Percentiles rank a stretch among this genome's conserved stretches.
Conservation (phyloP, 1,140 invertebrate species). For the Octopus bimaculoides region DNA sequence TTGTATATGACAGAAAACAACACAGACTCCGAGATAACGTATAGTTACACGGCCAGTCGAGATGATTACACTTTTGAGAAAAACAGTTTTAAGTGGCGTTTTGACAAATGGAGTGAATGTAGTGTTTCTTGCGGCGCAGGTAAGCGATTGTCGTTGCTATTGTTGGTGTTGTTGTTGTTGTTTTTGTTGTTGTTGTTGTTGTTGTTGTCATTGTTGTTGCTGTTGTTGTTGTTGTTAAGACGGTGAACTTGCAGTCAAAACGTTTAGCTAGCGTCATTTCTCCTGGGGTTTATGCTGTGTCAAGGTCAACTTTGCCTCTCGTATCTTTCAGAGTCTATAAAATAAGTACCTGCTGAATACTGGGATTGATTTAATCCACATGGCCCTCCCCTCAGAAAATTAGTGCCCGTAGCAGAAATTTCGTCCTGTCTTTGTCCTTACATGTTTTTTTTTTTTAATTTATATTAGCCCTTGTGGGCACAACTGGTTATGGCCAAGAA, state of each 20-base stretch:
- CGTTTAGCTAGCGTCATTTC: neutral
- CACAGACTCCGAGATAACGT: slow-evolving; percentile 20
- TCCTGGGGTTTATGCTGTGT: neutral
- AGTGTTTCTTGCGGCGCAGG: slow-evolving; percentile 63
- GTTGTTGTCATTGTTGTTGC: neutral
- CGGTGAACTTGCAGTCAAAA: neutral
- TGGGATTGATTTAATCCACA: too few relatives aligned
- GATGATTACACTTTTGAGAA: slow-evolving; percentile 43
- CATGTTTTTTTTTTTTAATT: too few relatives aligned
- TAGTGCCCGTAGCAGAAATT: too few relatives aligned
- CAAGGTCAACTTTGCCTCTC: too few relatives aligned
- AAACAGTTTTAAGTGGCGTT: slow-evolving; percentile 60
- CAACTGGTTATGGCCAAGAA: too few relatives aligned
- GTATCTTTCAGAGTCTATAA: too few relatives aligned
- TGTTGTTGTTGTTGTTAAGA: neutral
- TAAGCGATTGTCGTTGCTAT: slow-evolving; percentile 25
- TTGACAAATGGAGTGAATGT: slow-evolving; percentile 63
- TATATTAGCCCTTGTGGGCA: too few relatives aligned
- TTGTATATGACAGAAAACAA: slow-evolving; percentile 22
- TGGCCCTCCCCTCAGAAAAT: too few relatives aligned
- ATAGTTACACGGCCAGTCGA: slow-evolving; percentile 29
- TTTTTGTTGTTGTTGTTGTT: neutral
- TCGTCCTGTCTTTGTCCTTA: too few relatives aligned
- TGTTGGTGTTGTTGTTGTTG: neutral
- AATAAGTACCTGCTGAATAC: too few relatives aligned